Conservation (phyloP, 2,113 vertebrate species). For the Stictonetta naevosa region DNA sequence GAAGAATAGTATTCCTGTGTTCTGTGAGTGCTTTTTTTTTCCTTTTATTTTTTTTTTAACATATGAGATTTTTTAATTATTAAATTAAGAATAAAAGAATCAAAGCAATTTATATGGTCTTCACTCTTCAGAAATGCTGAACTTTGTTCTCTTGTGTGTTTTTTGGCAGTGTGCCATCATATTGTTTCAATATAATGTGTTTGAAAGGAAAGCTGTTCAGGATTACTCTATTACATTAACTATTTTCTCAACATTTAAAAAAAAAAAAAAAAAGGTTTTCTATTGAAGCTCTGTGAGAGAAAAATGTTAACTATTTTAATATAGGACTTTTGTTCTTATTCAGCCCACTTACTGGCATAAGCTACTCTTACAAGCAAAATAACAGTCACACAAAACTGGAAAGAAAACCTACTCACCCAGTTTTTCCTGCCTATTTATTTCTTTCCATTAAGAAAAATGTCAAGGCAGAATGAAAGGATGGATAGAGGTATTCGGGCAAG, state of each 20-base stretch:
- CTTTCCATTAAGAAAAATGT: background rate
- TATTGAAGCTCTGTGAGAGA: background rate
- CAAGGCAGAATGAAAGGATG: background rate
- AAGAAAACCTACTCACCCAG: background rate
- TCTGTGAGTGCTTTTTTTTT: no score
- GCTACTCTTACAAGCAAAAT: background rate
- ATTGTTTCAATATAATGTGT: background rate
- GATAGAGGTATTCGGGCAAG: background rate
- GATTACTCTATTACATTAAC: background rate
- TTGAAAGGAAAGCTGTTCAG: background rate
- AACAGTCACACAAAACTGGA: background rate
- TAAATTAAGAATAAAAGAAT: background rate
- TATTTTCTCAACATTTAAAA: background rate
- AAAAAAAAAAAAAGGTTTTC: background rate
- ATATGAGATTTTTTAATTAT: background rate
- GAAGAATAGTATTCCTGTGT: background rate
- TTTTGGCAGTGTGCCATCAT: background rate
- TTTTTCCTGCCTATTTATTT: background rate
- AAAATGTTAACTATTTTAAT: background rate
- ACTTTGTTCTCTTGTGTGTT: background rate
- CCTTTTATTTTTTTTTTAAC: background rate
- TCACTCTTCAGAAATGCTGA: background rate
- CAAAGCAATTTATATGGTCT: background rate
- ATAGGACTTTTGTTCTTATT: background rate
- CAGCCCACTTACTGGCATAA: background rate